Evolutionary conservation across 2,888 invertebrate genomes (phyloP), one percentile per base, ranked within the genome.

Genomic region (Lepidochrysops patricia): DNA sequence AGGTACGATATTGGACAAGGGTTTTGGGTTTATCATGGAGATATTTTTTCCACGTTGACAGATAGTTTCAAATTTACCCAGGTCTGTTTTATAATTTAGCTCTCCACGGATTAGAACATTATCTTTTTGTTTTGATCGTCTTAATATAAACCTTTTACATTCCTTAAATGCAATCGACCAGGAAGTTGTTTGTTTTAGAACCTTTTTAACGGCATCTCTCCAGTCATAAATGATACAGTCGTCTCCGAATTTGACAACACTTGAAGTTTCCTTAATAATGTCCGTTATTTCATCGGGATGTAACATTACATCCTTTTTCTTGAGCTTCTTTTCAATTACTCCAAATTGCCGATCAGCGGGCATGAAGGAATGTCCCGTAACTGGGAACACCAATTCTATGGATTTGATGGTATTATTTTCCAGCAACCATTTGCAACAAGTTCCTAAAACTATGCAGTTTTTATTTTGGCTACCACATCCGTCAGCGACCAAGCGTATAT

Each of bases 381-480:
- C 15, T 13, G 60, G 60, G 27, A 60, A 54, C n/a, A 27, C 35
- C 26, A 60, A 27, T 29, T 60, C 60, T 19, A 54, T 54, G 15
- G 9, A 26, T 54, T 60, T 52, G 4, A 58, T 50, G 23, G n/a
- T 29, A 9, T 15, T 27, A 57, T 57, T 15, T 26, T 48, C n/a
- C 9, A 60, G 13, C 25, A 56, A 29, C 50, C 50, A 60, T n/a
- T 60, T 56, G 19, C 34, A 56, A 48, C 37, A 49, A 56, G 29
- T 60, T 5, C 60, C 29, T 9, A 49, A 25, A 27, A 60, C 25
- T 13, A 57, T 49, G 4, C 23, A 34, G 32, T 61, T 59, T 61
- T 61, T 63, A 57, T 63, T 61, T 58, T 63, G 61, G n/a, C 61
- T 57, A 49, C 60, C 58, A 43, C 61, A 61, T 26, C 63, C 57